Evolutionary conservation across 2,113 vertebrate species (phyloP).

Genomic region (Mesitornis unicolor): DNA sequence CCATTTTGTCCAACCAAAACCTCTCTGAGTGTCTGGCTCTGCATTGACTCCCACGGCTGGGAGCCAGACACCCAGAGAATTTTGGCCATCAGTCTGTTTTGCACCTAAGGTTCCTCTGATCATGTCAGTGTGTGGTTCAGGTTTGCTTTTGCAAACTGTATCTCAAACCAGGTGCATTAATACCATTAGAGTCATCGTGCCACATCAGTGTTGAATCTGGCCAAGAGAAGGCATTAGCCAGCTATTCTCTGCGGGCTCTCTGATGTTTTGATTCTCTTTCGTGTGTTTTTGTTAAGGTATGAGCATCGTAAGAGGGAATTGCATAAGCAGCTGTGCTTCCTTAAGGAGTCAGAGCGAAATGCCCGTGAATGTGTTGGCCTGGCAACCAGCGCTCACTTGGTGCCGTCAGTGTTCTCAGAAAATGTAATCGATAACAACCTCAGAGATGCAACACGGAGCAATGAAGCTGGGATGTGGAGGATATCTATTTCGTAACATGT

Average conservation of each 20-base stretch:
- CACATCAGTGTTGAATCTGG: neutral
- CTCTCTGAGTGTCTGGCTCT: neutral
- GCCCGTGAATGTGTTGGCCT: neutral
- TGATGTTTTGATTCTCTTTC: neutral
- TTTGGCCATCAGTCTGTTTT: neutral
- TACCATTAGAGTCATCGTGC: rapidly evolving
- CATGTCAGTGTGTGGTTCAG: neutral
- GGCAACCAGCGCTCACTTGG: neutral
- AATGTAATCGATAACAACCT: neutral
- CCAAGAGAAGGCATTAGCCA: neutral
- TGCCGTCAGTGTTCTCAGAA: neutral
- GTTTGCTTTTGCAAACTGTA: rapidly evolving
- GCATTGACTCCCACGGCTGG: neutral
- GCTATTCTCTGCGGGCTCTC: neutral
- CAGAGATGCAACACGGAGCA: neutral
- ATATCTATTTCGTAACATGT: neutral
- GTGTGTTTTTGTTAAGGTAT: neutral
- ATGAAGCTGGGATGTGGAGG: neutral
- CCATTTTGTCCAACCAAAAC: neutral
- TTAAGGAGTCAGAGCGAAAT: neutral
- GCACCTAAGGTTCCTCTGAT: neutral
- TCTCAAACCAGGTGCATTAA: neutral
- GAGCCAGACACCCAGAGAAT: neutral
- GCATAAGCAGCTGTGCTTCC: neutral
- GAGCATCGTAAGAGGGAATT: neutral